Base-by-base conservation (phyloP, 2,113 vertebrate species). In the Poecile atricapillus region DNA sequence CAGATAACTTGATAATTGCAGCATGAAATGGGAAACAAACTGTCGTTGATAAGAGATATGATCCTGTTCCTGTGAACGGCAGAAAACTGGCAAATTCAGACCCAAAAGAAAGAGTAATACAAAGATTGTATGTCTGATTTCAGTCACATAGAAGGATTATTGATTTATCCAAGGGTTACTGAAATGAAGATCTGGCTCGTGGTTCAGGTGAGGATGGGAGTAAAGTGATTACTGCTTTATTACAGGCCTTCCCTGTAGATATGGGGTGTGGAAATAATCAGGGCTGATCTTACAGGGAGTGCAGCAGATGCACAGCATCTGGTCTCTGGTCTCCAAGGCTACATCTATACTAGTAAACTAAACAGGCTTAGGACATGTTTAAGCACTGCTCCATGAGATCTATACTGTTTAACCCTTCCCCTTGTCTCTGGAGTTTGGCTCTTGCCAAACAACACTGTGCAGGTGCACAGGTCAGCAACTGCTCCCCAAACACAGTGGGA, bases 341-440 rank as follows among this genome's bases (percentile, higher is more conserved):
- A 97, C 96, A 97, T 97, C 96, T 90, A 97, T 97, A 97, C 93
- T 83, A 94, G 96, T 94, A 96, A 96, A 94, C 96, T 93, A 96
- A 97, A 96, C 91, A 97, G 95, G 95, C 94, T 95, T 89, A 97
- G 95, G 92, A 96, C 89, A 94, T 90, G 94, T 94, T 94, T 97
- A 95, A 96, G 90, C 89, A 75, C 68, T 77, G 79, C 71, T 92
- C 76, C 55, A 55, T 47, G 76, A 95, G 89, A 92, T 83, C 93
- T 79, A 31, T 74, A 13, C 46, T 83, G 43, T 94, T 97, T 96
- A 97, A 95, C 94, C 85, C 95, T 94, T 89, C 71, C 69, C 44
- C 24, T 20, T 6, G 7, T 43, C 83, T 86, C 86, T 22, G 39
- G 59, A 50, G 55, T 47, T 53, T 93, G 55, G 55, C 55, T 63